phyloP scores from a whole-genome alignment of 2,888 invertebrate genomes.

The Agonopterix subpropinquella region DNA sequence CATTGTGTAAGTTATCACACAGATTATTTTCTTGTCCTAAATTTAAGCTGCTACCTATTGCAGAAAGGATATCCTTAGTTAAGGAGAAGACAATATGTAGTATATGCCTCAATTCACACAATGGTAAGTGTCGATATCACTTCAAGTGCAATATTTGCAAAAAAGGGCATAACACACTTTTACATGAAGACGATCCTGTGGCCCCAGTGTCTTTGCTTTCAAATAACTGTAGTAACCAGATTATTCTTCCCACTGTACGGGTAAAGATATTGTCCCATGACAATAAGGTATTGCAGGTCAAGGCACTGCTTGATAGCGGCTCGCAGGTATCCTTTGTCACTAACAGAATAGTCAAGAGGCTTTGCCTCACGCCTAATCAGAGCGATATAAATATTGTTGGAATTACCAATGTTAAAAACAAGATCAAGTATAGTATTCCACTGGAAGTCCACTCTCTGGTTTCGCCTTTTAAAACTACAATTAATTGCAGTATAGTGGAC shows the following conservation, averaged over 20 bases:
- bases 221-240: not conserved
- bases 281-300: constrained; percentile 7
- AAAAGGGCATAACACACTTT: constrained; percentile 7
- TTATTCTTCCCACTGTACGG: constrained; percentile 7
- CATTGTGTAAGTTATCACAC: constrained; percentile 8
- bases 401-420: constrained; percentile 3
- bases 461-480: constrained; percentile 1
- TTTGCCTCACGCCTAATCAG: constrained; percentile 2
- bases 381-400: constrained; percentile 3
- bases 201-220: not conserved
- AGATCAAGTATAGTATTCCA: constrained; percentile 5
- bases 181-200: constrained; percentile 2
- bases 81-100: constrained; percentile 2
- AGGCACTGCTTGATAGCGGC: constrained; percentile 10
- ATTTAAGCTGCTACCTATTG: constrained; percentile 3
- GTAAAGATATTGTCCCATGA: constrained; percentile 8
- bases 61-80: constrained; percentile 3
- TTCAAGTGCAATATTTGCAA: constrained; percentile 12
- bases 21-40: constrained; percentile 7
- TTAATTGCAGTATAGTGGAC: constrained; percentile 11
- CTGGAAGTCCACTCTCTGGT: constrained; percentile 9
- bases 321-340: constrained; percentile 9
- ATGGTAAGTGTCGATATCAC: constrained; percentile 8
- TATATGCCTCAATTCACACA: constrained; percentile 7
- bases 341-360: constrained; percentile 1